These are phyloP conservation scores for Sesamia nonagrioides DNA, from an alignment of 1,140 invertebrate species.

Conservation along the genomic window DNA sequence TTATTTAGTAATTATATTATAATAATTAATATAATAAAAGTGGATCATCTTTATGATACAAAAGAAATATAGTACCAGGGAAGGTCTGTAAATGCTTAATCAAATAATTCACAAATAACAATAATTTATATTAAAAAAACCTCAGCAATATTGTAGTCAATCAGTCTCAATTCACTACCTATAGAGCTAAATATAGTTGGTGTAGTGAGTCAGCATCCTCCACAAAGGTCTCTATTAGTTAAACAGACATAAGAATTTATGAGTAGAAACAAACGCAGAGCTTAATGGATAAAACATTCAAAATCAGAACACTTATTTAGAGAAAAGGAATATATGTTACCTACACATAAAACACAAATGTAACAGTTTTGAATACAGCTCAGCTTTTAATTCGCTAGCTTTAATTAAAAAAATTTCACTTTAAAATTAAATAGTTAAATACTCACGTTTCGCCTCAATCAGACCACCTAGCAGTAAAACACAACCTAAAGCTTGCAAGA, in stretches of 20 bases:
- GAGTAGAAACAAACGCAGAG: conserved; percentile 1
- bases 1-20: no score
- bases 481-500: conserved; percentile 53
- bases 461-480: conserved; percentile 51
- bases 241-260: neutral
- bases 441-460: conserved; percentile 56
- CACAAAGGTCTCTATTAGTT: neutral
- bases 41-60: no score
- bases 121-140: neutral
- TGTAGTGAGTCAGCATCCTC: neutral
- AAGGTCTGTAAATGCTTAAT: no score
- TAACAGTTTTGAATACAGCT: neutral
- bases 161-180: neutral
- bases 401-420: no score
- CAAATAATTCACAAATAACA: no score
- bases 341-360: conserved; percentile 2
- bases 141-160: neutral
- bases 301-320: neutral
- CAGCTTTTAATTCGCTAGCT: conserved; percentile 2
- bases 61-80: no score
- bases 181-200: neutral
- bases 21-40: no score
- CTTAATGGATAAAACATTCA: neutral
- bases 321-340: conserved; percentile 11
- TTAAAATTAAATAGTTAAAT: conserved; percentile 28